A percentile compares a stretch with the other conserved stretches of the same genome.
Evolutionary conservation across 2,888 invertebrate genomes (phyloP).

Genomic region (Sialis lutaria): DNA sequence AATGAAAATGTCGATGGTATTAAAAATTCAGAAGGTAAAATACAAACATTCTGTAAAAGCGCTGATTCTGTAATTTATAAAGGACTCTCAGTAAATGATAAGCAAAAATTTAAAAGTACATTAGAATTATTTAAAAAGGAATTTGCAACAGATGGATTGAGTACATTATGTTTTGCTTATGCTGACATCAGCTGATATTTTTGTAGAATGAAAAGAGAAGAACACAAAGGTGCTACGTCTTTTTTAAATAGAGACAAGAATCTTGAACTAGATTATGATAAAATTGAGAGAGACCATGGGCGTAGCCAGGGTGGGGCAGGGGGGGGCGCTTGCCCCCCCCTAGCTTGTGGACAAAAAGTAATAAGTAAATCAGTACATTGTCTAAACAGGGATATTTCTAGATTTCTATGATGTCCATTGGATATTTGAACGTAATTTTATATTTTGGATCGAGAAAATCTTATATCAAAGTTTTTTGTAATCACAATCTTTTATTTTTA

Average conservation of each 20-base stretch:
- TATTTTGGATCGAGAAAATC: too few species aligned
- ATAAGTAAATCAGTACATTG: too few species aligned
- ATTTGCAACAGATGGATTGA: constrained; percentile 81
- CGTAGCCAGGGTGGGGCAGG: too few species aligned
- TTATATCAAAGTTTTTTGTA: too few species aligned
- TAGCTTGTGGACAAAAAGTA: too few species aligned
- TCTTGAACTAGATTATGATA: constrained; percentile 78
- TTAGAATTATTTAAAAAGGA: constrained; percentile 73
- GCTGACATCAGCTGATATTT: constrained; percentile 62
- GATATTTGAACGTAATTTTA: too few species aligned
- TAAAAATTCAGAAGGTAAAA: constrained; percentile 58
- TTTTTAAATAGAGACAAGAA: constrained; percentile 72
- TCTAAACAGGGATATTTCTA: too few species aligned
- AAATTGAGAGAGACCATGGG: constrained; percentile 91
- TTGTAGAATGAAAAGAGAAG: constrained; percentile 71
- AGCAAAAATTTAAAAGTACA: constrained; percentile 41
- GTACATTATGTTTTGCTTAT: constrained; percentile 87
- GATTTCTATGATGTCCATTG: too few species aligned
- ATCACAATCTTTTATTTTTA: too few species aligned
- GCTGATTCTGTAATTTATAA: constrained; percentile 84
- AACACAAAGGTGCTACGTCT: constrained; percentile 69
- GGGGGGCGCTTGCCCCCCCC: too few species aligned
- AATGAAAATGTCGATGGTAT: constrained; percentile 95
- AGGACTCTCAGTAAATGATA: constrained; percentile 37
- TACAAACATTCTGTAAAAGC: constrained; percentile 63